Evolutionary conservation across 2,888 invertebrate genomes (phyloP).

Genomic region (Machimus atricapillus): DNA sequence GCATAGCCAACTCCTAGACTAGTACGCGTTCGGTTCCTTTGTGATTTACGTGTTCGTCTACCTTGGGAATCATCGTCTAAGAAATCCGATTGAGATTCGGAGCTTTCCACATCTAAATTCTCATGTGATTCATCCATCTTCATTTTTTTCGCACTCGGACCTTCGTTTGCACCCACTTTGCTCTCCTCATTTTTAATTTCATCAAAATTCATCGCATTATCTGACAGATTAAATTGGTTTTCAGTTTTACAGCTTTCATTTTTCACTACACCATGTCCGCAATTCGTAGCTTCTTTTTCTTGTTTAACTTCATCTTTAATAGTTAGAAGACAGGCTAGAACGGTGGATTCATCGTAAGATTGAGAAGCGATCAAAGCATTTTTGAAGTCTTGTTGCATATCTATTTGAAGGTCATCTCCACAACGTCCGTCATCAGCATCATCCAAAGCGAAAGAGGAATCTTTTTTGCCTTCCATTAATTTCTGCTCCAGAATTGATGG

Average conservation of each 20-base stretch:
- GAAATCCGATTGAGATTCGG: slow-evolving; percentile 51
- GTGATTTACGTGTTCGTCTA: slow-evolving; percentile 37
- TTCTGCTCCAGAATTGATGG: slow-evolving; percentile 76
- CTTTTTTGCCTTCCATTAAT: slow-evolving; percentile 67
- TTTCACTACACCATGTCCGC: slow-evolving; percentile 50
- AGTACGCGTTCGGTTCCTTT: neutral
- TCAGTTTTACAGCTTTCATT: slow-evolving; percentile 10
- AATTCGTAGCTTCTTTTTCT: slow-evolving; percentile 49
- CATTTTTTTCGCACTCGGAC: slow-evolving; percentile 31
- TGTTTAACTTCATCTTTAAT: slow-evolving; percentile 45
- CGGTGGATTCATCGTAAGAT: slow-evolving; percentile 53
- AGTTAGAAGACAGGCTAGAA: slow-evolving; percentile 38
- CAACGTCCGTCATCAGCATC: slow-evolving; percentile 55
- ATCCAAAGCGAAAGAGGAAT: slow-evolving; percentile 51
- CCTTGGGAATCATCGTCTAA: slow-evolving; percentile 43
- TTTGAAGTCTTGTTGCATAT: slow-evolving; percentile 64
- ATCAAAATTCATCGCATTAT: slow-evolving; percentile 54
- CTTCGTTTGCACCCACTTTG: slow-evolving; percentile 50
- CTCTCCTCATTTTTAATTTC: slow-evolving; percentile 49
- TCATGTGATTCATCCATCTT: slow-evolving; percentile 28
- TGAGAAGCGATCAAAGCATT: slow-evolving; percentile 66
- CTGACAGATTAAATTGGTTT: slow-evolving; percentile 44
- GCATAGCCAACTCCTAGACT: neutral
- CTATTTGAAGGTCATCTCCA: slow-evolving; percentile 56
- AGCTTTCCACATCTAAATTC: slow-evolving; percentile 47